Evolutionary conservation across 1,140 invertebrate species (phyloP), one percentile per base, ranked within the genome.

Genomic region (Polypedilum vanderplanki): DNA sequence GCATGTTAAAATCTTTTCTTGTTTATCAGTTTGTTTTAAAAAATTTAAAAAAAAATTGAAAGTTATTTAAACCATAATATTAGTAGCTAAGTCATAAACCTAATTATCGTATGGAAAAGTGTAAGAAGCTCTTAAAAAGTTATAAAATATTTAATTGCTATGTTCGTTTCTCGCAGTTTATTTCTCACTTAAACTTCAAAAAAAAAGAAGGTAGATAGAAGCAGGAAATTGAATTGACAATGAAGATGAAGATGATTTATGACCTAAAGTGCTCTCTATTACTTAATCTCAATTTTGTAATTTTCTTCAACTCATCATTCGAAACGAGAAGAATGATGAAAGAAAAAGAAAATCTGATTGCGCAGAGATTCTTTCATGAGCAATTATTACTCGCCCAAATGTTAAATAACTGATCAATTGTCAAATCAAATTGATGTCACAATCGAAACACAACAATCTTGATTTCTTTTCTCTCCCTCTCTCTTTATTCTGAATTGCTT

Each of bases 401-500:
- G 46, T 57, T n/a, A 18, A 70, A 70, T 70, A 70, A 70, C 65
- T 22, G 65, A 70, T 70, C 18, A 33, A 70, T 70, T 70, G 65
- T 70, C 65, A 22, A 70, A 70, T 70, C 65, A 22, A 70, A 70
- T 70, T 70, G 17, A 70, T 70, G 17, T 70, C 65, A 20, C 65
- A 22, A 70, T 70, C 20, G 65, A n/a, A 33, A 33, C 24, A 33
- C 24, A 33, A 18, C 65, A 18, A 70, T 20, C 17, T 22, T 70
- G 65, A 70, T 70, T 70, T 70, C 15, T 70, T 70, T 18, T 22
- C 20, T 22, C n/a, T n/a, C n/a, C n/a, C n/a, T 70, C 18, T 20
- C 12, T 67, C 17, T 67, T 65, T 12, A 65, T 65, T 65, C n/a
- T n/a, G n/a, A 15, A 1, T 57, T 57, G 2, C 10, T 57, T 17